Conservation (phyloP, 2,797 vertebrate species). For the Hoplostethus atlanticus region DNA sequence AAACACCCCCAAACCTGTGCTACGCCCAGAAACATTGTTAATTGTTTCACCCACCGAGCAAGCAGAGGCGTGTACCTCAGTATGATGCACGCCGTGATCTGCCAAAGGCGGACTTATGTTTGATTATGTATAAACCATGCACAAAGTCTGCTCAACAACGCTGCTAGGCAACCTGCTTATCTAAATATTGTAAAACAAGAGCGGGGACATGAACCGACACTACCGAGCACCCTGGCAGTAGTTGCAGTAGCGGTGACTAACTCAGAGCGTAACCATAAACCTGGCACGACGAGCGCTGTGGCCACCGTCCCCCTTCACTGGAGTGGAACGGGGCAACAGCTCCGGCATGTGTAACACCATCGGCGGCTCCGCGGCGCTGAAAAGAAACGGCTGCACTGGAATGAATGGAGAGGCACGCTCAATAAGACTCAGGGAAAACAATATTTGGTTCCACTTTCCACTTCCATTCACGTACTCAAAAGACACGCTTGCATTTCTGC, state of each 20-base stretch:
- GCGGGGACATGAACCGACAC: slow-evolving; percentile 37
- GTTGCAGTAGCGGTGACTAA: slow-evolving; percentile 59
- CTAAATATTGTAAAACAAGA: slow-evolving; percentile 82
- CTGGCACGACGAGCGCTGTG: slow-evolving; percentile 25
- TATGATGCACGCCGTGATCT: slow-evolving; percentile 46
- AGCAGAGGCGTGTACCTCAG: slow-evolving; percentile 49
- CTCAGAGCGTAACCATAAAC: slow-evolving; percentile 45
- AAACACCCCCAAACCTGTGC: not conserved
- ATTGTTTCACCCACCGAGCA: slow-evolving; percentile 21
- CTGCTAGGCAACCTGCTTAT: slow-evolving; percentile 79
- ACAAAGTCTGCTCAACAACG: slow-evolving; percentile 68
- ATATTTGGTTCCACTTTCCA: not conserved
- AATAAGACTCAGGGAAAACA: not conserved
- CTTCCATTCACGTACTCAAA: not conserved
- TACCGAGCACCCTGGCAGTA: slow-evolving; percentile 55
- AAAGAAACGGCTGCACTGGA: slow-evolving; percentile 8
- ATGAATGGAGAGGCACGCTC: not conserved
- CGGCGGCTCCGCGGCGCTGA: slow-evolving; percentile 2
- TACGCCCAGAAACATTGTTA: not conserved
- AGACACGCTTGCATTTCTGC: not conserved
- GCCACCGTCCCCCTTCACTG: slow-evolving; percentile 18
- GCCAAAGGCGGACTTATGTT: slow-evolving; percentile 55
- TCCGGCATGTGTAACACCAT: slow-evolving; percentile 5
- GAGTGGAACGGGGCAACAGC: slow-evolving; percentile 17
- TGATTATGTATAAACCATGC: slow-evolving; percentile 65